Percentiles rank a stretch among this genome's conserved stretches.
Evolutionary conservation across 1,140 invertebrate species (phyloP).

Genomic region (Sogatella furcifera): DNA sequence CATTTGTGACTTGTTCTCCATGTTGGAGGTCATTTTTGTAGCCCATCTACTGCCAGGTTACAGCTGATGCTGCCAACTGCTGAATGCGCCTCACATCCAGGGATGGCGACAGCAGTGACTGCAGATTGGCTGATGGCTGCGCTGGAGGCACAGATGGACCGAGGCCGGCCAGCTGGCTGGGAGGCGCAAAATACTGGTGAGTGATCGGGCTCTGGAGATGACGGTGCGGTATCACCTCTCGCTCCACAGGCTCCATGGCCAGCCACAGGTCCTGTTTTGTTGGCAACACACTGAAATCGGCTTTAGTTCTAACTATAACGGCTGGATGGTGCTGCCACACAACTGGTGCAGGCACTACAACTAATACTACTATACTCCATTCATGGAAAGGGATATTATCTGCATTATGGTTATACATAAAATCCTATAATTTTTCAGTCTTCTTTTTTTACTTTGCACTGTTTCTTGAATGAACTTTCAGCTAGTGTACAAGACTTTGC

Average conservation of each 20-base stretch:
- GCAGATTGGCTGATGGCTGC: conserved; percentile 39
- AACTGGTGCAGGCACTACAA: too few relatives aligned
- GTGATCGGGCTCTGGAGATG: conserved; percentile 52
- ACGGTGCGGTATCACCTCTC: conserved; percentile 53
- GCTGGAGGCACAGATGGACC: conserved; percentile 8
- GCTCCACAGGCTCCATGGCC: conserved; percentile 31
- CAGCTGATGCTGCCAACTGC: conserved; percentile 3
- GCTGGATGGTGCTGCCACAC: too few relatives aligned
- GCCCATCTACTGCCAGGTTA: conserved; percentile 2
- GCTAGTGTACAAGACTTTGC: too few relatives aligned
- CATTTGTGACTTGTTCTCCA: too few relatives aligned
- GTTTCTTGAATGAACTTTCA: too few relatives aligned
- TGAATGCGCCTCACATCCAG: conserved; percentile 23
- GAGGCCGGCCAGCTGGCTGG: neutral
- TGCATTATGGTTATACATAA: too few relatives aligned
- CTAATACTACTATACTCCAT: too few relatives aligned
- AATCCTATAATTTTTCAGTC: too few relatives aligned
- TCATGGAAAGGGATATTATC: too few relatives aligned
- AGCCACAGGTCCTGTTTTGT: conserved; percentile 45
- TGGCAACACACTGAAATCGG: conserved; percentile 11
- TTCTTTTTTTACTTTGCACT: too few relatives aligned
- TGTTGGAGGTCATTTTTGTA: too few relatives aligned
- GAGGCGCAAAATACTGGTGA: conserved; percentile 35
- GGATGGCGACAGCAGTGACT: conserved; percentile 46
- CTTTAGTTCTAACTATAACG: too few relatives aligned